These are phyloP conservation scores for Arctocebus calabarensis DNA, from an alignment of 2,797 vertebrate genomes.

Conservation along the genomic window DNA sequence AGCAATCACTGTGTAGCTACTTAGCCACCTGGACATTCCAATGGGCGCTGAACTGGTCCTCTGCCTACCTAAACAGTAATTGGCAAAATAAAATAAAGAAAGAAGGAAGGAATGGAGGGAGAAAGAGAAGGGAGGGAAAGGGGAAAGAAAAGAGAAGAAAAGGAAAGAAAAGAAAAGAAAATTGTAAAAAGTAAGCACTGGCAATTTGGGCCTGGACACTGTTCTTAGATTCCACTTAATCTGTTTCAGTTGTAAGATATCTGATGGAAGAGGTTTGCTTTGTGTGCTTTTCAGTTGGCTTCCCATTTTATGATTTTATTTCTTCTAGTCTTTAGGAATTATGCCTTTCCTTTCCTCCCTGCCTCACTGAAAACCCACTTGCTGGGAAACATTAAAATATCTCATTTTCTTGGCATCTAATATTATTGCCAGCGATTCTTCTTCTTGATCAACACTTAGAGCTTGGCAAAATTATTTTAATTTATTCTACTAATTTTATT, in stretches of 20 bases:
- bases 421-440: conserved; percentile 32
- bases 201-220: neutral
- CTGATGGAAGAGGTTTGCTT: neutral
- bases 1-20: neutral
- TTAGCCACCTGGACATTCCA: neutral
- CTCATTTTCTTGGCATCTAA: conserved; percentile 39
- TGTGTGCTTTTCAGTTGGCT: neutral
- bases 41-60: neutral
- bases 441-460: conserved; percentile 29
- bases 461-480: neutral
- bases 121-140: no score
- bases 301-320: neutral
- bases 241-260: neutral
- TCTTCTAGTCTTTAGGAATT: conserved; percentile 18
- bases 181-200: neutral
- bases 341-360: conserved; percentile 20
- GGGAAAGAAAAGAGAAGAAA: no score
- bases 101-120: rapidly evolving
- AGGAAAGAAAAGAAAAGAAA: neutral
- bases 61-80: neutral
- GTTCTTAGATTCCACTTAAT: neutral
- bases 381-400: conserved; percentile 29
- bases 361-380: conserved; percentile 38
- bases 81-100: neutral
- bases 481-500: neutral